Evolutionary conservation across 2,888 invertebrate species (phyloP).

Genomic region (Ceraclea dissimilis): DNA sequence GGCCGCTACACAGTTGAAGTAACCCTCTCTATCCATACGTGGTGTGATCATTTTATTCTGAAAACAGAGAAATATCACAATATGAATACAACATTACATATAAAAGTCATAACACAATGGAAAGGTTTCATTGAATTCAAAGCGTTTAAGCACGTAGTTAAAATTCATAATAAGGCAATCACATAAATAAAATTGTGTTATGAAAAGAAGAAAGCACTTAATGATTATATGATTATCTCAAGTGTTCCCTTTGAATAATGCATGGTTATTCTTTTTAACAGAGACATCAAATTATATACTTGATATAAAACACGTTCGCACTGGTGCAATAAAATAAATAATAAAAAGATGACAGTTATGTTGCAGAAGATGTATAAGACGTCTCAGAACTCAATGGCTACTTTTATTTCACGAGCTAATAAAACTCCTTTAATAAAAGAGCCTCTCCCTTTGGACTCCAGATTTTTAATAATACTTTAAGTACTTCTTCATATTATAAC

Average conservation of each 20-base stretch:
- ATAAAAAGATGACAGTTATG: conserved; percentile 1
- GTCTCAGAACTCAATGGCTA: background rate
- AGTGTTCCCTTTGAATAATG: background rate
- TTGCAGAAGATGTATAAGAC: background rate
- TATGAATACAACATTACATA: conserved; percentile 2
- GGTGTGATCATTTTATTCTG: conserved; percentile 46
- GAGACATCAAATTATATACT: background rate
- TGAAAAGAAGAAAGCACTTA: background rate
- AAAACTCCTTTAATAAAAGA: conserved; percentile 1
- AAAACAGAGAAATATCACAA: conserved; percentile 8
- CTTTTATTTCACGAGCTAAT: background rate
- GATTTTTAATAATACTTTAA: background rate
- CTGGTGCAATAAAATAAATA: background rate
- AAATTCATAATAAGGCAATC: too few species aligned
- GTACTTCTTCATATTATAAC: too few species aligned
- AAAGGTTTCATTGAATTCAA: background rate
- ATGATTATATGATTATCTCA: background rate
- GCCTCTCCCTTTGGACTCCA: background rate
- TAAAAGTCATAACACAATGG: background rate
- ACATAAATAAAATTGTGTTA: background rate
- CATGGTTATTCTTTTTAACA: background rate
- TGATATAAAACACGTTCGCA: background rate
- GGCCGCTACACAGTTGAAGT: conserved; percentile 44
- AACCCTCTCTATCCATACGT: conserved; percentile 47
- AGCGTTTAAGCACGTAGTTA: background rate